These are phyloP conservation scores for Drosophila nebulosa DNA, from an alignment of 1,140 invertebrate species.

Conservation along the genomic window DNA sequence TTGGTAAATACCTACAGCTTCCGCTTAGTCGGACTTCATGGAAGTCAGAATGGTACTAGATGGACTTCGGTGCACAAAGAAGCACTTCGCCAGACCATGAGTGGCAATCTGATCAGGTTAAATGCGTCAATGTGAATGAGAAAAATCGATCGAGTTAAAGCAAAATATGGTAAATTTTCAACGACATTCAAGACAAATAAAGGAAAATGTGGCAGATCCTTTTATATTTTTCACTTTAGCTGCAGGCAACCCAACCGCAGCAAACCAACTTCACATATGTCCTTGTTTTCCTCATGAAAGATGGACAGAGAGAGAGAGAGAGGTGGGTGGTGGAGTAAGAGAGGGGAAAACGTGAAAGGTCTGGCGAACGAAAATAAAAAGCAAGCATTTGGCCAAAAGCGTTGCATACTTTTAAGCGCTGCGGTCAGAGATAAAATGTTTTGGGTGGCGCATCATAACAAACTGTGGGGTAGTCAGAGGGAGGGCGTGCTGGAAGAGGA, in stretches of 20 bases:
- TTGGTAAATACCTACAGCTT: constrained; percentile 77
- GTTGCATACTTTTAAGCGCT: constrained; percentile 40
- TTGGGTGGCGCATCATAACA: constrained; percentile 25
- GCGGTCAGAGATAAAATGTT: constrained; percentile 35
- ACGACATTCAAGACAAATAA: constrained; percentile 7
- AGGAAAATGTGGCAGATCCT: background rate
- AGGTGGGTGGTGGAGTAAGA: background rate
- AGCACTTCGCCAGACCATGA: background rate
- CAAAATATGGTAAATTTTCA: background rate
- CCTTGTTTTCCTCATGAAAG: background rate
- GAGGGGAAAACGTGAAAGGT: background rate
- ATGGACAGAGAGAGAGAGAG: background rate
- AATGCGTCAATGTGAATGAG: background rate
- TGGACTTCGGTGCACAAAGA: constrained; percentile 35
- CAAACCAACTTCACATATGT: constrained; percentile 5
- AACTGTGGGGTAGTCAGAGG: background rate
- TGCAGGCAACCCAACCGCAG: background rate
- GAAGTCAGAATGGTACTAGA: constrained; percentile 43
- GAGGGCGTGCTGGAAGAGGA: background rate
- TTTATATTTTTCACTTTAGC: constrained; percentile 1
- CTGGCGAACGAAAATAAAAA: constrained; percentile 21
- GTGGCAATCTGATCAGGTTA: background rate
- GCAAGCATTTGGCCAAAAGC: constrained; percentile 19
- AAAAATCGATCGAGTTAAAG: background rate
- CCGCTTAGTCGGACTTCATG: constrained; percentile 65